Evolutionary conservation across 2,888 invertebrate genomes (phyloP), one percentile per base, ranked within the genome.

Genomic region (Macaria notata): DNA sequence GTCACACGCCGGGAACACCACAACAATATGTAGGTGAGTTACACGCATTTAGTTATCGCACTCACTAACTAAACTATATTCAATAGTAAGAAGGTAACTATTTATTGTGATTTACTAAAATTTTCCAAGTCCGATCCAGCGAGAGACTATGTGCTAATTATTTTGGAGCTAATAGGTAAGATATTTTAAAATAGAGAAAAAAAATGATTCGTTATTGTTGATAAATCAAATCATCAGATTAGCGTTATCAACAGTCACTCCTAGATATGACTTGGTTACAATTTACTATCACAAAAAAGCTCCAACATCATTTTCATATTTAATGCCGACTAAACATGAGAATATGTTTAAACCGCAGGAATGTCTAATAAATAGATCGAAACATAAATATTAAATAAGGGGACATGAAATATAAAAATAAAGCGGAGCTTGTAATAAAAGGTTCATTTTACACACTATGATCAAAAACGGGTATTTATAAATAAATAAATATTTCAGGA

Each of bases 21-120:
- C 51, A 54, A 54, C 43, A 8, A 58, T 44, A 9, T 54, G 8
- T 47, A 58, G 19, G 19, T 19, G 19, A 55, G 48, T 52, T 45
- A 59, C 48, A 55, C 39, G 19, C 46, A 43, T 41, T 47, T 57
- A 51, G 36, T n/a, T 54, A 56, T 56, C 48, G 49, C 59, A 46
- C 45, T 55, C 49, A 47, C 33, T 51, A 48, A 46, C 36, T 52
- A 49, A 51, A 49, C 31, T 48, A 42, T 46, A 51, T 57, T 49
- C 54, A 55, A 60, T 59, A 64, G 55, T 63, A 63, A 57, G 60
- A 58, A 61, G 65, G 65, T 66, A 63, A 66, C 65, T 59, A 53
- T 56, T 31, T 31, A 55, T 63, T 59, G 56, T 63, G 62, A 63
- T 60, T 52, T 38, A 61, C 38, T 53, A 53, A n/a, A 43, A 54